Evolutionary conservation across 1,140 invertebrate species (phyloP).

Genomic region (Vanessa atalanta): DNA sequence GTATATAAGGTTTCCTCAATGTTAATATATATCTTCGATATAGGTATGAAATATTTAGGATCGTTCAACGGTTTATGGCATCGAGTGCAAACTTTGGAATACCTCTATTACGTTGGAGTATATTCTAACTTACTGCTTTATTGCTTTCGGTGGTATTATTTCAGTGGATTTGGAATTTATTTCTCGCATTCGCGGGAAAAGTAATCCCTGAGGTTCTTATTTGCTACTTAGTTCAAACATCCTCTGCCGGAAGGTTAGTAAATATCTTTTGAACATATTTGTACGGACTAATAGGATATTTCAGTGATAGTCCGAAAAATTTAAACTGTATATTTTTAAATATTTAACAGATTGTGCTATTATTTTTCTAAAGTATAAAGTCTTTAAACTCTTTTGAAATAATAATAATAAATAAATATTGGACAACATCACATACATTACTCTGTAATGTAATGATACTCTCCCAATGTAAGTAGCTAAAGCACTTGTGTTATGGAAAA

Average conservation of each 20-base stretch:
- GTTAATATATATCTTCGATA: conserved; percentile 7
- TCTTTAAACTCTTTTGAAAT: neutral
- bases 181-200: conserved; percentile 43
- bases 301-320: neutral
- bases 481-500: too few species aligned
- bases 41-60: conserved; percentile 37
- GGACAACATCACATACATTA: too few species aligned
- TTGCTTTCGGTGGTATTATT: conserved; percentile 38
- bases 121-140: conserved; percentile 32
- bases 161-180: conserved; percentile 30
- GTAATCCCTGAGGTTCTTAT: conserved; percentile 68
- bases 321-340: too few species aligned
- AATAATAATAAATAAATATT: too few species aligned
- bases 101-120: conserved; percentile 32
- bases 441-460: too few species aligned
- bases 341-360: too few species aligned
- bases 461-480: too few species aligned
- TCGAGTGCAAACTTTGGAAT: conserved; percentile 34
- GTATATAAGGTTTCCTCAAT: neutral
- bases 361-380: too few species aligned
- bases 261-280: conserved; percentile 32
- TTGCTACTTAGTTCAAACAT: conserved; percentile 36
- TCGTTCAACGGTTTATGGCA: conserved; percentile 35
- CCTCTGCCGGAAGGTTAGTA: conserved; percentile 28
- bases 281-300: conserved; percentile 16